phyloP scores from a whole-genome alignment of 2,797 vertebrate genomes.

The Pseudomugil tenellus region DNA sequence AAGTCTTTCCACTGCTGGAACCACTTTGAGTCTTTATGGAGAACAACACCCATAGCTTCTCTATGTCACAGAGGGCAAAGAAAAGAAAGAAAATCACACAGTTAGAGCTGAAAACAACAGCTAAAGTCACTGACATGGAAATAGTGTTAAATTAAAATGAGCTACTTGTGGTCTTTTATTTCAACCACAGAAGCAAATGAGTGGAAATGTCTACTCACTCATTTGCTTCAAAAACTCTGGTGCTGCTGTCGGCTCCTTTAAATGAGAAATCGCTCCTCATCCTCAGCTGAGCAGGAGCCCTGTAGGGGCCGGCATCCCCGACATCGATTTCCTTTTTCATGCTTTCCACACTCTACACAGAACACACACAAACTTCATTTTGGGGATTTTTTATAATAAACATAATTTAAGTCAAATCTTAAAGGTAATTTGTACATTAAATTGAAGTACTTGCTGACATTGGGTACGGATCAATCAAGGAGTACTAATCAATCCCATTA shows the following conservation, averaged over 20 bases:
- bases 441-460: too few species aligned
- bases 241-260: slow-evolving; percentile 78
- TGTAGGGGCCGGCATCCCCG: slow-evolving; percentile 87
- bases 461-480: too few species aligned
- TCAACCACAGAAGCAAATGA: not conserved
- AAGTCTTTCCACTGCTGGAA: slow-evolving; percentile 96
- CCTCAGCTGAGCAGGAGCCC: slow-evolving; percentile 86
- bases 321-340: slow-evolving; percentile 92
- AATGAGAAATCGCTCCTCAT: slow-evolving; percentile 90
- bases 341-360: slow-evolving; percentile 85
- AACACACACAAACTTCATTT: not conserved
- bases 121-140: not conserved
- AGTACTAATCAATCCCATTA: too few species aligned
- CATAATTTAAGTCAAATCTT: not conserved
- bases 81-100: not conserved
- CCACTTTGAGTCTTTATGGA: slow-evolving; percentile 96
- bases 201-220: slow-evolving; percentile 81
- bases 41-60: slow-evolving; percentile 89
- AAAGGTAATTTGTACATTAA: too few species aligned
- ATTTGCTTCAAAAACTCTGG: slow-evolving; percentile 88
- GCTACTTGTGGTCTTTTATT: not conserved
- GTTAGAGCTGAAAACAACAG: not conserved
- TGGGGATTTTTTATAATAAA: not conserved
- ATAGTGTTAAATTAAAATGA: not conserved
- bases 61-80: slow-evolving; percentile 64